phyloP scores from a whole-genome alignment of 2,797 vertebrate genomes.

The Triplophysa yarkandensis region DNA sequence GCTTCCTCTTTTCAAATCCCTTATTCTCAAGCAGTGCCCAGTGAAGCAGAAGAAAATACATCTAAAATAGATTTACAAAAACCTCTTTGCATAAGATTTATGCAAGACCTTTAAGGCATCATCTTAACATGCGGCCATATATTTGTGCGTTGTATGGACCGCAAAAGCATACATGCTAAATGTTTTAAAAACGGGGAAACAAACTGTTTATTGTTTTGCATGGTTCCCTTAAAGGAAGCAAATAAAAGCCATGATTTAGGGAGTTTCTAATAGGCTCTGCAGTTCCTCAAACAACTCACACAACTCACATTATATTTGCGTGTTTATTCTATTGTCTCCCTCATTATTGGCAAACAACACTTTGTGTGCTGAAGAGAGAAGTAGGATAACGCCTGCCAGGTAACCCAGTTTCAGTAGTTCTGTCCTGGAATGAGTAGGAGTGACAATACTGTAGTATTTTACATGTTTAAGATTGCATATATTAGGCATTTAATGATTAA shows the following conservation, averaged over 20 bases:
- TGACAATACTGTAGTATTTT: not conserved
- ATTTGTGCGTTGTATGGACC: not conserved
- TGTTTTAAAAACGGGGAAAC: too few relatives aligned
- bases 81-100: constrained; percentile 7
- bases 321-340: constrained; percentile 9
- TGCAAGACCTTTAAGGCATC: not conserved
- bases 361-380: not conserved
- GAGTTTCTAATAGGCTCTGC: not conserved
- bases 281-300: constrained; percentile 39
- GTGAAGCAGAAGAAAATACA: not conserved
- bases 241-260: not conserved
- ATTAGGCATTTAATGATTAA: too few relatives aligned
- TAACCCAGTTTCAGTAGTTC: constrained; percentile 3
- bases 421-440: not conserved
- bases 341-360: not conserved
- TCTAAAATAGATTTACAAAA: constrained; percentile 22
- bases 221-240: constrained; percentile 1
- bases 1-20: constrained; percentile 47
- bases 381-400: constrained; percentile 14
- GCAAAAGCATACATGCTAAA: not conserved
- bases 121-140: not conserved
- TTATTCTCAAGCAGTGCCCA: constrained; percentile 10
- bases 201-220: not conserved
- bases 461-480: not conserved
- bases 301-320: constrained; percentile 10